Base-by-base conservation (phyloP, 2,797 vertebrate genomes). In the Lateolabrax maculatus region DNA sequence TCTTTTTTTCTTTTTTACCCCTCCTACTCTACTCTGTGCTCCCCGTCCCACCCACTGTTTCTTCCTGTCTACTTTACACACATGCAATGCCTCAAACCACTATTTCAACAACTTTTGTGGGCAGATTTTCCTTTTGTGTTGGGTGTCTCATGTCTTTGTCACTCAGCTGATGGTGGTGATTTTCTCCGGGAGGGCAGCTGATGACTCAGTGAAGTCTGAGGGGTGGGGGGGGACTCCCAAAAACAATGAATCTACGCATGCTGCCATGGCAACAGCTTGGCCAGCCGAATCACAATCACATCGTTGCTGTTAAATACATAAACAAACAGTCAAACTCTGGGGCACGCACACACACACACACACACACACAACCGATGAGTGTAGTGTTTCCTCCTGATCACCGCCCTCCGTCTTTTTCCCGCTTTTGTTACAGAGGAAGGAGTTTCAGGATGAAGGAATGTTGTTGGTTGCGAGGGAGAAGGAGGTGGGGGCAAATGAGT, bases 381-480 rank as follows among this genome's bases (percentile, higher is more conserved):
- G 62, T 10, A 5, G 41, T 19, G 53, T 75, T 80, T 81, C 80
- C 69, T 85, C 79, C 74, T 60, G 72, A 60, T 78, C 67, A 0
- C 65, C 81, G 31, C 86, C 87, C 84, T 87, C 43, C 7, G 21
- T 64, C 55, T 86, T n/a, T 85, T 89, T 92, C 86, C 83, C 72
- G 77, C 81, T 85, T 87, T 84, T 89, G 87, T 89, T 73, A 56
- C 68, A 77, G 39, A 79, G 86, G 67, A 90, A 87, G 68, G 77
- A 79, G 61, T 90, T 89, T 88, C 84, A 90, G 79, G 83, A 72
- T 84, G 85, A 85, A 92, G 83, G 93, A 91, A 92, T 92, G 90
- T 83, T 85, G 84, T 75, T 70, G 84, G 85, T 87, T 87, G 85
- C 43, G 43, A 79, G 74, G 61, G 79, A 77, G 77, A 77, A 62